Evolutionary conservation across 2,888 invertebrate species (phyloP), one percentile per base, ranked within the genome.

Genomic region (Drosophila robusta): DNA sequence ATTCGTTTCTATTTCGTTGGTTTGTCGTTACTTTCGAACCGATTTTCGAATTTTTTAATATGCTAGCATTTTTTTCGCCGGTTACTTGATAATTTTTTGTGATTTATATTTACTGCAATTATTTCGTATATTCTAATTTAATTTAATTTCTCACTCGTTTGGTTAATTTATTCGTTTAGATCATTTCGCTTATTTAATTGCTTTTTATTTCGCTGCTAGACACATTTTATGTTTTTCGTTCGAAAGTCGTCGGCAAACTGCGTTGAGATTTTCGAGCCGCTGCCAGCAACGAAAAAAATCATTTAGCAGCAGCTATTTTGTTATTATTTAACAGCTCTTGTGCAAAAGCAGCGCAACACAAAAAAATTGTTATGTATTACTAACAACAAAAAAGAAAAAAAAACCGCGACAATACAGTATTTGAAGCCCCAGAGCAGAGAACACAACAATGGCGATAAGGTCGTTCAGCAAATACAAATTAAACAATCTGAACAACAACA

Each of bases 191-290:
- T 29, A 34, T 64, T 75, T 49, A 49, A 62, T 76, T 54, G 46
- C 29, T 50, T 56, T 50, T 50, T 34, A 71, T 74, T 63, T 75
- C 52, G 71, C 63, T 49, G 67, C 79, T 70, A 76, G 58, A 70
- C 69, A 78, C 87, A 85, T 82, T 77, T 76, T 84, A 78, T 83
- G 82, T 87, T 82, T 81, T 82, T 81, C 78, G 77, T 87, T 90
- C 90, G 90, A 90, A 90, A 90, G 90, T 89, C 78, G 88, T 80
- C 91, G 89, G 86, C 81, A 88, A 91, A 90, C 91, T 90, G 89
- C 71, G 73, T 46, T 71, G 66, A 75, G 75, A 78, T 74, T 82
- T 76, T 78, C 69, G 65, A 61, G 65, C 64, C 47, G 57, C 82
- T 44, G 60, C 58, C 70, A 66, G 61, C 73, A 61, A 49, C 52